Base-by-base conservation (phyloP, 64 coral and sea anemone genomes). In the Stichodactyla helianthus region DNA sequence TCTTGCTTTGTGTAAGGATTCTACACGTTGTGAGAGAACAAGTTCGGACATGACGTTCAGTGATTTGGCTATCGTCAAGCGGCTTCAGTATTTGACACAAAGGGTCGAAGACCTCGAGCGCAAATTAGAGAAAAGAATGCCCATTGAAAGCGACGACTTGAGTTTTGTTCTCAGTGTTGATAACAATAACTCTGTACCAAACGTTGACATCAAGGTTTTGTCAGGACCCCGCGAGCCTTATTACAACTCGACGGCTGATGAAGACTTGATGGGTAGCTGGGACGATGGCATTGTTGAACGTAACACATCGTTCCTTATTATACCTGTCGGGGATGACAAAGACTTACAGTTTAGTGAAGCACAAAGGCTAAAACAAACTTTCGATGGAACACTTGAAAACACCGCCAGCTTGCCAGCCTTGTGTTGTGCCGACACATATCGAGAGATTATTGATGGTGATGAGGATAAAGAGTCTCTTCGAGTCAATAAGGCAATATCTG, bases 271-370 rank as follows among this genome's bases (percentile, higher is more conserved):
- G 51, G 54, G 55, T 52, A 16, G 59, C 19, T 68, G 62, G 65
- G 23, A 87, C 79, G 35, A 91, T 79, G 71, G 77, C 8, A 82
- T 83, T 58, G 14, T 67, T 15, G 81, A 90, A 50, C 71, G 88
- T 19, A 87, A 87, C 57, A 87, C 88, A 51, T 87, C 88, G 15
- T 77, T 88, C 85, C 88, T 93, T 22, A 90, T 93, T 77, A 93
- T 96, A 79, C 91, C 94, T 57, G 84, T 92, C 59, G 87, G 87
- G 35, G 23, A 83, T 59, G 86, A 96, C 85, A 93, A 93, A 90
- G 85, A 83, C 20, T 53, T 56, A 7, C 58, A 23, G 9, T 20
- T 54, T 50, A 76, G 57, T 44, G 67, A 83, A 5, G 71, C 78
- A 89, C 65, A 89, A 70, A 59, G 18, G 20, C 50, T 78, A 96